These are phyloP conservation scores for Pundamilia nyererei DNA, from an alignment of 2,113 vertebrate genomes.

Conservation along the genomic window DNA sequence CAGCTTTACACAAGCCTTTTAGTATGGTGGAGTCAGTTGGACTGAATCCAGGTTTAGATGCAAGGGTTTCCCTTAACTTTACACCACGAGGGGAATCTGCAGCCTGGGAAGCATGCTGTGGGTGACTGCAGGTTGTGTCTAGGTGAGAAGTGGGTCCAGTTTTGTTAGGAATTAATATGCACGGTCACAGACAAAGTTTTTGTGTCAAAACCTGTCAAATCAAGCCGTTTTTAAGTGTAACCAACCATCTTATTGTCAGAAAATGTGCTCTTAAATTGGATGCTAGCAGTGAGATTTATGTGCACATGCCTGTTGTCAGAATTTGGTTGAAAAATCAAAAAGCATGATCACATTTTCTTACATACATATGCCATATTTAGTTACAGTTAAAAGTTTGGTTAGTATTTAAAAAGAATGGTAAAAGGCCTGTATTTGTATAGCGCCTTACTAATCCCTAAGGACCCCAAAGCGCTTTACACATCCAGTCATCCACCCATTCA, in stretches of 20 bases:
- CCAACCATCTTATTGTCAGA: neutral
- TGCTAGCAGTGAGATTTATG: neutral
- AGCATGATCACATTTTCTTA: neutral
- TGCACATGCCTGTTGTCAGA: neutral
- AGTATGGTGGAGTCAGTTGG: neutral
- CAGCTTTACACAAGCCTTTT: neutral
- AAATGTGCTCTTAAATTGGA: neutral
- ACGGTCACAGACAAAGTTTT: neutral
- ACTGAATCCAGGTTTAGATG: neutral
- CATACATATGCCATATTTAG: neutral
- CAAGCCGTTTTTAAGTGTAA: neutral
- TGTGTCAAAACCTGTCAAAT: neutral
- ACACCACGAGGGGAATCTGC: neutral
- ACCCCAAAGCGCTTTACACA: neutral
- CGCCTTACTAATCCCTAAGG: accelerated
- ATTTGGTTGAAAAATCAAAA: neutral
- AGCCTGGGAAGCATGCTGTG: neutral
- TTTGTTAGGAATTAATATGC: neutral
- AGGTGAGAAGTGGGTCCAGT: neutral
- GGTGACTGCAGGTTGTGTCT: neutral
- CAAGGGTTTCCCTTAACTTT: neutral
- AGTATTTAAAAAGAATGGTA: neutral
- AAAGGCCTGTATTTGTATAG: neutral
- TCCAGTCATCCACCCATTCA: neutral
- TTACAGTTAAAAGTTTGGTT: neutral